A percentile compares a stretch with the other conserved stretches of the same genome.
phyloP scores from a whole-genome alignment of 2,888 invertebrate species.

The Drosophila borborema region DNA sequence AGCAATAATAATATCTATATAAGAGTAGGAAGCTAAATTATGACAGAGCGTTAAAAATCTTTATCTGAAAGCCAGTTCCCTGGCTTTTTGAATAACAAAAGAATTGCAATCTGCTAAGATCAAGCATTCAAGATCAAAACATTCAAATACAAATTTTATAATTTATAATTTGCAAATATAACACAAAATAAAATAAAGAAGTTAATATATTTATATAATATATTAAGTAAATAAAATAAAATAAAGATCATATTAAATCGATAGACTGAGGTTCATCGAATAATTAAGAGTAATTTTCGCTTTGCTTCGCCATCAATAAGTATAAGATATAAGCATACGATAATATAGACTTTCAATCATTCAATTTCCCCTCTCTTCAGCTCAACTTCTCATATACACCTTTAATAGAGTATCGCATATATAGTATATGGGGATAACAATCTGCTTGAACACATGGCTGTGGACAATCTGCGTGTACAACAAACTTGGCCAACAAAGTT shows the following conservation, averaged over 20 bases:
- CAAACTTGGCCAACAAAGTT: conserved; percentile 50
- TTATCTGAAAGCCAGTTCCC: background rate
- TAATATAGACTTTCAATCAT: background rate
- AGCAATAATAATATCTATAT: background rate
- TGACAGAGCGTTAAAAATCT: background rate
- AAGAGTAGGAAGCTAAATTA: background rate
- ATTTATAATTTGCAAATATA: too few species aligned
- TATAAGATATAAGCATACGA: background rate
- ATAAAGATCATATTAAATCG: background rate
- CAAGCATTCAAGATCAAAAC: background rate
- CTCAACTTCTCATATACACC: background rate
- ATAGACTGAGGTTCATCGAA: background rate
- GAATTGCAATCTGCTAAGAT: background rate
- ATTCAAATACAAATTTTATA: too few species aligned
- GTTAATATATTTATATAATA: too few species aligned
- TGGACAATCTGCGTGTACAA: background rate
- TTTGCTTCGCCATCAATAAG: background rate
- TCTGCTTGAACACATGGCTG: background rate
- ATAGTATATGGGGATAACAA: background rate
- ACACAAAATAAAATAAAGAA: too few species aligned
- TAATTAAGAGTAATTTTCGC: background rate
- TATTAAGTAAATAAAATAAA: too few species aligned
- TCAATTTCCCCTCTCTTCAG: background rate
- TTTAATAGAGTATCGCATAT: background rate
- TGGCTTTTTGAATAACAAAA: background rate